Evolutionary conservation across 2,888 invertebrate species (phyloP).

Genomic region (Chrysomela aeneicollis): DNA sequence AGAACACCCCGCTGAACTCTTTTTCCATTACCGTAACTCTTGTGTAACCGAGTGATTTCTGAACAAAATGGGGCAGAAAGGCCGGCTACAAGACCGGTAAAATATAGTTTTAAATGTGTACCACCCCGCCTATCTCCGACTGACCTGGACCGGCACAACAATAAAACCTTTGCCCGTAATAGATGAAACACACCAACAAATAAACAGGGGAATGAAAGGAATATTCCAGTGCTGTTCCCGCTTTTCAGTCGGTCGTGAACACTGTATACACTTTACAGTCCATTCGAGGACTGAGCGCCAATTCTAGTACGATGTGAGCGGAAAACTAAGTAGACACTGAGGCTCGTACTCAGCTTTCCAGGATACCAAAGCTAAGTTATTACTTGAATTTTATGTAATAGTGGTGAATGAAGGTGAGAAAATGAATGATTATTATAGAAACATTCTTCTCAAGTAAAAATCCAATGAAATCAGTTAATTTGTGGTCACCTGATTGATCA

Average conservation of each 20-base stretch:
- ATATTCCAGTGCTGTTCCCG: conserved; percentile 31
- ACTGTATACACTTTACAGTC: no score
- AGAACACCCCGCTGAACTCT: background rate
- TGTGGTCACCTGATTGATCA: no score
- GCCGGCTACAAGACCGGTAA: conserved; percentile 28
- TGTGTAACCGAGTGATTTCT: conserved; percentile 7
- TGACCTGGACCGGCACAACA: conserved; percentile 24
- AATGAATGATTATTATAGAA: no score
- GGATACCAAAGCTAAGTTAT: no score
- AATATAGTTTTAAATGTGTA: conserved; percentile 35
- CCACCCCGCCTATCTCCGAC: conserved; percentile 28
- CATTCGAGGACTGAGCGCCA: conserved; percentile 19
- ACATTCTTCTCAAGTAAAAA: no score
- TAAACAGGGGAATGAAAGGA: conserved; percentile 30
- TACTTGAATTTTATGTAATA: no score
- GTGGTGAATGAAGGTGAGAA: no score
- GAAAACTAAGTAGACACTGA: background rate
- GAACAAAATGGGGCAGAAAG: background rate
- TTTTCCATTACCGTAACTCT: conserved; percentile 10
- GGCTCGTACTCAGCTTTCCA: no score
- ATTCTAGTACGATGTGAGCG: background rate
- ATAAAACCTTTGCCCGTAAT: conserved; percentile 35
- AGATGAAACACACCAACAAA: conserved; percentile 31
- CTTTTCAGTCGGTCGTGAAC: conserved; percentile 11
- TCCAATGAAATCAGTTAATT: no score